Base-by-base conservation (phyloP, 2,113 vertebrate genomes). In the Terrapene triunguis region DNA sequence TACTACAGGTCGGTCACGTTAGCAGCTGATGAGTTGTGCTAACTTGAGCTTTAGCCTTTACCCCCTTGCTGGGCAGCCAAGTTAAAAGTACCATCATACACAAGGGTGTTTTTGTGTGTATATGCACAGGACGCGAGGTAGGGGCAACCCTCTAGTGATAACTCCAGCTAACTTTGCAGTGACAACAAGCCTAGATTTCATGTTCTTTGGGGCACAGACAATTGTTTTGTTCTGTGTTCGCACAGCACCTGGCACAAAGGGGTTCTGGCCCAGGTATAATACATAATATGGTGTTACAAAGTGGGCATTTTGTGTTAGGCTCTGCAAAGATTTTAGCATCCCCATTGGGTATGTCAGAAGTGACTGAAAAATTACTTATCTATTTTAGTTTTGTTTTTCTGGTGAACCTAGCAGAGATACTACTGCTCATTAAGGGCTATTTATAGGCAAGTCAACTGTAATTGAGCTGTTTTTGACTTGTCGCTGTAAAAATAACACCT, bases 381-480 rank as follows among this genome's bases (percentile, higher is more conserved):
- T 78, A 4, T 62, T 84, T 90, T 24, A 29, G 51, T 65, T 65
- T 29, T 29, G 69, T 84, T 54, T 42, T 54, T 48, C 2, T 0
- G 0, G 0, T 85, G 59, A 82, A 27, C 24, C 0, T 1, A 82
- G 72, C 48, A 10, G 72, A 25, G 79, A 74, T 48, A 88, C 42
- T 84, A 19, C 24, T 82, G 51, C 79, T 84, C 74, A 48, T 72
- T 84, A 57, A 65, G 13, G 24, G 57, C 44, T 72, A 82, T 51
- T 86, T 79, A 69, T 51, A 27, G 12, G 14, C 85, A 91, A 93
- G 57, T 80, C 57, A 93, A 1, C 48, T 50, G 10, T 72, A 44
- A 47, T 59, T 44, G 78, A 76, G 65, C 51, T 82, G 72, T 57
- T 86, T 92, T 69, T 88, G 84, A 87, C 54, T 85, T 29, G 86